Percentiles rank a stretch among this genome's conserved stretches.
Conservation (phyloP, 2,797 vertebrate genomes). For the Darevskia mixta region DNA sequence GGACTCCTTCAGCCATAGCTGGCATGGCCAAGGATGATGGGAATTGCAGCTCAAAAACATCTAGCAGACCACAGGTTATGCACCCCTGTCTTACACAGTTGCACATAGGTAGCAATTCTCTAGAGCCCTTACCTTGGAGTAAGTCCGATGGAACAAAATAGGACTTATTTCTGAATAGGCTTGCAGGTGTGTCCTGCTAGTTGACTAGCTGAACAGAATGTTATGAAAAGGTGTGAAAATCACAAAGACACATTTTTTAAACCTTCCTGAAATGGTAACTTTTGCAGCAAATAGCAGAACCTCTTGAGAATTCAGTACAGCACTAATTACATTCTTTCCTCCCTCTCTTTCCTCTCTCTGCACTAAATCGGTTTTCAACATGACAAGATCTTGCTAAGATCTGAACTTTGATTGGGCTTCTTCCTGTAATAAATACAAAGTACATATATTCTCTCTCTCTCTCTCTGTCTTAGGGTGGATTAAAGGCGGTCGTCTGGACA, state of each 20-base stretch:
- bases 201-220: background rate
- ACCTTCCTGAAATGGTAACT: background rate
- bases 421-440: background rate
- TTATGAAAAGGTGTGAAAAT: background rate
- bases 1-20: background rate
- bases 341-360: no score
- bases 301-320: background rate
- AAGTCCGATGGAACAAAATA: no score
- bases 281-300: background rate
- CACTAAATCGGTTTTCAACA: background rate
- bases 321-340: background rate
- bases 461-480: constrained; percentile 79
- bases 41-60: background rate
- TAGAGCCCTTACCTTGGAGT: no score
- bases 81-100: no score
- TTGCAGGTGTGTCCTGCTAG: no score
- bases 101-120: no score
- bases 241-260: no score
- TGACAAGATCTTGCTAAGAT: background rate
- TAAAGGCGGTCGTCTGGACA: constrained; percentile 90
- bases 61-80: background rate
- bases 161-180: no score
- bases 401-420: background rate
- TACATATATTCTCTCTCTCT: background rate
- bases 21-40: background rate